A percentile compares a stretch with the other conserved stretches of the same genome.
These are phyloP conservation scores for Rhipidura dahli DNA, from an alignment of 2,113 vertebrate genomes.

Conservation along the genomic window DNA sequence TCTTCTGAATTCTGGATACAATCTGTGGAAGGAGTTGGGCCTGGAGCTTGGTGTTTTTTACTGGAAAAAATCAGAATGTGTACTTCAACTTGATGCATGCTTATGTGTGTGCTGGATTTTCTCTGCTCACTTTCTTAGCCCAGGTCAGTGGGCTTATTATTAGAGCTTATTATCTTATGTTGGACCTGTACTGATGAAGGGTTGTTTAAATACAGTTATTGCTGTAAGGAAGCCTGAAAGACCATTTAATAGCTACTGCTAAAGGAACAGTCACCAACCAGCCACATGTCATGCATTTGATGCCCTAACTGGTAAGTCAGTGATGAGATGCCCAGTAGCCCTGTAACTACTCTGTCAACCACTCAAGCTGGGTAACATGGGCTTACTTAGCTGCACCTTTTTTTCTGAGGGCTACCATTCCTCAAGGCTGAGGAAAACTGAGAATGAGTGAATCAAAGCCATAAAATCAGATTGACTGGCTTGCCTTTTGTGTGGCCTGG, in stretches of 20 bases:
- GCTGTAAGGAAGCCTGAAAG: background rate
- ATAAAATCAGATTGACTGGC: background rate
- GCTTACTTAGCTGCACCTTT: background rate
- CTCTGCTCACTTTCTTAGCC: background rate
- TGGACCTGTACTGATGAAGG: background rate
- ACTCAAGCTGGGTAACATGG: background rate
- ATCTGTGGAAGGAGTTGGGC: background rate
- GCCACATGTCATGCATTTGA: background rate
- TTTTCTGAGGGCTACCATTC: background rate
- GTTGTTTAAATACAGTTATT: background rate
- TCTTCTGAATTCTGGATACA: background rate
- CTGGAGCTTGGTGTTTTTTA: background rate
- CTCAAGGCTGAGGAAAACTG: background rate
- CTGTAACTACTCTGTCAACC: background rate
- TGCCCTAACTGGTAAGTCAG: background rate
- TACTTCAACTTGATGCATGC: background rate
- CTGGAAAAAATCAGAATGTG: background rate
- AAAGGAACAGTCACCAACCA: background rate
- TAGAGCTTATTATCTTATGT: background rate
- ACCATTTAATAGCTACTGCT: background rate
- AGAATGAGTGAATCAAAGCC: background rate
- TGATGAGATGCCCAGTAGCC: background rate
- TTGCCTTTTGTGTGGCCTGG: background rate
- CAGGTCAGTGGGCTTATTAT: background rate
- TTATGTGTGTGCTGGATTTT: background rate